phyloP scores from a whole-genome alignment of 1,140 invertebrate genomes.

The Euura saliciscinereae region DNA sequence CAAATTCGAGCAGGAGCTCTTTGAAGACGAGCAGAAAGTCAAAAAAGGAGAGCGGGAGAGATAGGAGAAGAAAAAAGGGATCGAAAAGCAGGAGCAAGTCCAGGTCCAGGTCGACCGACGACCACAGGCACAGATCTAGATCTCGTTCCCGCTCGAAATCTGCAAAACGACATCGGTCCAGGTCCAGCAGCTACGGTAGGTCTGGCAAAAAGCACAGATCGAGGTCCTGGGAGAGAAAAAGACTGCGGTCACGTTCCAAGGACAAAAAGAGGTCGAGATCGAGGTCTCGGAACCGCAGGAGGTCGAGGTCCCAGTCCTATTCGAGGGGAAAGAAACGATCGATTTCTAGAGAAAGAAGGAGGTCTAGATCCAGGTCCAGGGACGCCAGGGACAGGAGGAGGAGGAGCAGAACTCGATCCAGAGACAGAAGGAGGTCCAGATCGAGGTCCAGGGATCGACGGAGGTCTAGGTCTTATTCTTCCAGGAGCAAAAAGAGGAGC shows the following conservation, averaged over 20 bases:
- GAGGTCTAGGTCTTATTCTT: conserved; percentile 47
- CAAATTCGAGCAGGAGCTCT: conserved; percentile 8
- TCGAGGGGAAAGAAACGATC: conserved; percentile 30
- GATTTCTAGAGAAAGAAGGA: conserved; percentile 20
- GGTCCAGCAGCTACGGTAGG: conserved; percentile 27
- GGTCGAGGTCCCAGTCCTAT: conserved; percentile 28
- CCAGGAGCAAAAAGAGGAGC: conserved; percentile 36
- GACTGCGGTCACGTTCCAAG: conserved; percentile 5
- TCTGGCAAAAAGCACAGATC: conserved; percentile 13
- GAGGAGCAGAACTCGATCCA: conserved; percentile 24
- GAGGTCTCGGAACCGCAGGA: conserved; percentile 37
- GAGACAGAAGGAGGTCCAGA: conserved; percentile 36
- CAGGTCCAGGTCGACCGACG: conserved; percentile 44
- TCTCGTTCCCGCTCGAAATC: conserved; percentile 35
- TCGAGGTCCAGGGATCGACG: conserved; percentile 43
- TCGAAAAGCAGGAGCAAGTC: conserved; percentile 49
- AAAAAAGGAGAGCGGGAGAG: conserved; percentile 34
- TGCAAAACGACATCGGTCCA: conserved; percentile 41
- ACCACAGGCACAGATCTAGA: conserved; percentile 36
- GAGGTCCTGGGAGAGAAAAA: background rate
- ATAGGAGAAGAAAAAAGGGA: conserved; percentile 33
- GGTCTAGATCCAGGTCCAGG: conserved; percentile 24
- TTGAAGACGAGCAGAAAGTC: conserved; percentile 27
- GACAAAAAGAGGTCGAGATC: conserved; percentile 42
- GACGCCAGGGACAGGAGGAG: conserved; percentile 30